These are phyloP conservation scores for Dipodomys ordii DNA, from an alignment of 2,113 vertebrate species.

Conservation along the genomic window DNA sequence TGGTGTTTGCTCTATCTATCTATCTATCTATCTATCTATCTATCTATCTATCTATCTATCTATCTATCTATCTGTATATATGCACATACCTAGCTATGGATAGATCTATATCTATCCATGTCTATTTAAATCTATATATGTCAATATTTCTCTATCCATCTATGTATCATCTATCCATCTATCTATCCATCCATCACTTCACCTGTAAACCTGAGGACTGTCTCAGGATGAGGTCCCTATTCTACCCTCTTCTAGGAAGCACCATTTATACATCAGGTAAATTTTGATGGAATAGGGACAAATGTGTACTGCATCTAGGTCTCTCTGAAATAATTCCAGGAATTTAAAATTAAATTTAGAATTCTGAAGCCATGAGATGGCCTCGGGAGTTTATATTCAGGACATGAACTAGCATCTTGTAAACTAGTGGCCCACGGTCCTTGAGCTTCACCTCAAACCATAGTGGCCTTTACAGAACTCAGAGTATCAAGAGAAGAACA, in stretches of 20 bases:
- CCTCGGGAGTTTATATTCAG: not conserved
- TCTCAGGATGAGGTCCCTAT: not conserved
- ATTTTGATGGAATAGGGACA: not conserved
- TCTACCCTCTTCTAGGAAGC: not conserved
- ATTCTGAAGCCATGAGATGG: not conserved
- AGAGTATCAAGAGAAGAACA: not conserved
- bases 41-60: too few relatives aligned
- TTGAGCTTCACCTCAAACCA: not conserved
- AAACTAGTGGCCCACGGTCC: not conserved
- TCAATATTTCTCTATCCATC: too few relatives aligned
- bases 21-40: too few relatives aligned
- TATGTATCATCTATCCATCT: too few relatives aligned
- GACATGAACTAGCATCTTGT: not conserved
- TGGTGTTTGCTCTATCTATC: not conserved
- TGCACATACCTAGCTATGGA: too few relatives aligned
- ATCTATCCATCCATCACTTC: not conserved
- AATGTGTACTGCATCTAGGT: not conserved
- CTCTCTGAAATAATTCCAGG: not conserved
- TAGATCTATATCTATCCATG: too few relatives aligned
- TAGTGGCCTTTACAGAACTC: not conserved
- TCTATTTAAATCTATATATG: too few relatives aligned
- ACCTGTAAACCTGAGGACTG: not conserved
- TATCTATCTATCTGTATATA: not conserved
- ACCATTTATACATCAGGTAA: accelerated
- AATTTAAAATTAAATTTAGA: not conserved